Percentiles rank a stretch among this genome's conserved stretches.
These are phyloP conservation scores for Opisthograptis luteolata DNA, from an alignment of 2,888 invertebrate species.

Conservation along the genomic window DNA sequence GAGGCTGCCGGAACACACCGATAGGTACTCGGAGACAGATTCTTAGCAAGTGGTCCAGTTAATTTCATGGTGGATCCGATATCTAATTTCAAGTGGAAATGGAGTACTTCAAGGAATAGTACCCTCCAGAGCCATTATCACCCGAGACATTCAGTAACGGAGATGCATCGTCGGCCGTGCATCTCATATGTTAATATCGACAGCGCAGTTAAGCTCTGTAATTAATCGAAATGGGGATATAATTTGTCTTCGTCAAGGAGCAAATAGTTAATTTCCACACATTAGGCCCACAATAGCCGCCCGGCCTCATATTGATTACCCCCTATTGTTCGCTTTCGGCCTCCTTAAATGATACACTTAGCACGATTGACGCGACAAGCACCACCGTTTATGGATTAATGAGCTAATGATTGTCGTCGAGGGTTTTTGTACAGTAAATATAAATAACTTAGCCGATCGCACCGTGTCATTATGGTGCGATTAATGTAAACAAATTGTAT, in stretches of 20 bases:
- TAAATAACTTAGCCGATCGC: constrained; percentile 21
- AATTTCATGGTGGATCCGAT: too few relatives aligned
- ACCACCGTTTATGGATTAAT: constrained; percentile 63
- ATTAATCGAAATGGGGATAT: constrained; percentile 78
- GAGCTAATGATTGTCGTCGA: constrained; percentile 53
- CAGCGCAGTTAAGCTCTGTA: constrained; percentile 76
- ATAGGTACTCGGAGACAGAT: too few relatives aligned
- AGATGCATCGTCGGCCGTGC: constrained; percentile 37
- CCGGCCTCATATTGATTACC: constrained; percentile 79
- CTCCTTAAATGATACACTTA: constrained; percentile 77
- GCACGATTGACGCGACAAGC: constrained; percentile 66
- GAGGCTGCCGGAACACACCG: too few relatives aligned
- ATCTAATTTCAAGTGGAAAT: too few relatives aligned
- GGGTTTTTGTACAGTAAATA: constrained; percentile 33
- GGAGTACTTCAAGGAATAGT: too few relatives aligned
- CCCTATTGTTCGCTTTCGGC: constrained; percentile 74
- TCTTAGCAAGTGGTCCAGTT: too few relatives aligned
- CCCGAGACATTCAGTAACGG: constrained; percentile 14
- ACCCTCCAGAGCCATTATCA: constrained; percentile 21
- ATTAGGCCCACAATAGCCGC: constrained; percentile 78
- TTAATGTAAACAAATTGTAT: constrained; percentile 15
- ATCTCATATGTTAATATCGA: constrained; percentile 62
- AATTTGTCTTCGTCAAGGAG: constrained; percentile 82
- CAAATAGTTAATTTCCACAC: constrained; percentile 83
- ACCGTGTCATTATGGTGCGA: constrained; percentile 33